Conservation (phyloP, 2,888 invertebrate species). For the Ormyrus pomaceus region DNA sequence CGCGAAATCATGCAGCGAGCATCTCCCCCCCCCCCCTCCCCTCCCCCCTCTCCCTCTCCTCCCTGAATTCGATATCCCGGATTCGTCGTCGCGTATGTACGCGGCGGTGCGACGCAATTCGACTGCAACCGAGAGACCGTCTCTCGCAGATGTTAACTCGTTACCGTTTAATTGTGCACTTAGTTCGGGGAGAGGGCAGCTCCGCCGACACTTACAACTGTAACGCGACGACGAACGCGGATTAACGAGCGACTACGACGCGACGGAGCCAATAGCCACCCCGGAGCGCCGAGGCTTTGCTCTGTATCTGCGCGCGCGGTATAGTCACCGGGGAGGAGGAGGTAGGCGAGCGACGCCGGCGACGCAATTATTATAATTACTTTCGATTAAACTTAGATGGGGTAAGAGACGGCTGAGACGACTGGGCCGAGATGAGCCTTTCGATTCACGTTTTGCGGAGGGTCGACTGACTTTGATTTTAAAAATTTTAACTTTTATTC, state of each 20-base stretch:
- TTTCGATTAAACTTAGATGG: conserved; percentile 64
- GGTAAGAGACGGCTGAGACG: conserved; percentile 37
- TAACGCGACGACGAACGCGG: conserved; percentile 50
- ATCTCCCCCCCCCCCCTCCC: background rate
- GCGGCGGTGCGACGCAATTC: conserved; percentile 7
- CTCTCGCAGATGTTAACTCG: conserved; percentile 68
- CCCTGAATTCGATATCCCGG: conserved; percentile 32
- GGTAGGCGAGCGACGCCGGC: conserved; percentile 42
- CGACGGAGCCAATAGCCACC: conserved; percentile 58
- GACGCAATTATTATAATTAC: conserved; percentile 70
- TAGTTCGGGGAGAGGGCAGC: conserved; percentile 43
- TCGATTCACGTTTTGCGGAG: no score
- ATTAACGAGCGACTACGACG: conserved; percentile 55
- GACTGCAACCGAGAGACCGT: conserved; percentile 57
- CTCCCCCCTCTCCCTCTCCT: no score
- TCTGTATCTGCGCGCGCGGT: background rate
- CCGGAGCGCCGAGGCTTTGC: conserved; percentile 5
- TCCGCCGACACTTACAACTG: conserved; percentile 33
- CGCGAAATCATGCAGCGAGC: conserved; percentile 27
- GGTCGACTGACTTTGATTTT: no score
- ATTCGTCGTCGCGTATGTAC: background rate
- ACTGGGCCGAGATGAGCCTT: background rate
- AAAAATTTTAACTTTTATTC: no score
- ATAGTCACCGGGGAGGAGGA: background rate
- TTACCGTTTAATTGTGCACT: conserved; percentile 70